Percentiles rank a stretch among this genome's conserved stretches.
Conservation (phyloP, 2,113 vertebrate genomes). For the Clarias magur region DNA sequence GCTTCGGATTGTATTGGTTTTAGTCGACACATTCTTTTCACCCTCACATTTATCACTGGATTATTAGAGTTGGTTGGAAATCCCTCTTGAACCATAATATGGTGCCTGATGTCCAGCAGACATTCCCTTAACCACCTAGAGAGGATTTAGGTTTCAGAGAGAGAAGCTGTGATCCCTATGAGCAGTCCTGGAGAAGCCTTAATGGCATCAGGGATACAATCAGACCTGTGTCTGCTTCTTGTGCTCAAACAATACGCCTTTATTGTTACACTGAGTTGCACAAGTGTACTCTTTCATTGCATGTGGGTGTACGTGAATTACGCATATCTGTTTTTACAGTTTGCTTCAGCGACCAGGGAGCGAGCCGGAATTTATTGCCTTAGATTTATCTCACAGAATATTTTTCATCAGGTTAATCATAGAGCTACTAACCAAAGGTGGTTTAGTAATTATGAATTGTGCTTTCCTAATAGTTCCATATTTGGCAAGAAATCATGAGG, state of each 20-base stretch:
- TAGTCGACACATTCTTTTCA: conserved; percentile 18
- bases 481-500: no score
- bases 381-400: conserved; percentile 47
- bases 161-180: conserved; percentile 49
- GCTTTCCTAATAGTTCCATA: neutral
- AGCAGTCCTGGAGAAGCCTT: conserved; percentile 48
- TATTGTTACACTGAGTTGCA: conserved; percentile 56
- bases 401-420: conserved; percentile 53
- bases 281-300: conserved; percentile 54
- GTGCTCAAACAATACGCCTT: conserved; percentile 60
- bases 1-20: conserved; percentile 4
- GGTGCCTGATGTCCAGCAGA: conserved; percentile 47
- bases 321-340: conserved; percentile 60
- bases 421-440: conserved; percentile 10
- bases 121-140: conserved; percentile 41
- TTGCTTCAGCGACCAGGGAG: conserved; percentile 46
- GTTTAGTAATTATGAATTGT: conserved; percentile 43
- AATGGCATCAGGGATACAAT: conserved; percentile 51
- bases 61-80: conserved; percentile 36
- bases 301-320: conserved; percentile 50
- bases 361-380: conserved; percentile 46
- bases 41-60: conserved; percentile 42
- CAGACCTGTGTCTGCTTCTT: conserved; percentile 55
- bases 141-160: conserved; percentile 45
- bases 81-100: conserved; percentile 24